Base-by-base conservation (phyloP, 2,888 invertebrate genomes). In the Lepidocyrtoides sp. region DNA sequence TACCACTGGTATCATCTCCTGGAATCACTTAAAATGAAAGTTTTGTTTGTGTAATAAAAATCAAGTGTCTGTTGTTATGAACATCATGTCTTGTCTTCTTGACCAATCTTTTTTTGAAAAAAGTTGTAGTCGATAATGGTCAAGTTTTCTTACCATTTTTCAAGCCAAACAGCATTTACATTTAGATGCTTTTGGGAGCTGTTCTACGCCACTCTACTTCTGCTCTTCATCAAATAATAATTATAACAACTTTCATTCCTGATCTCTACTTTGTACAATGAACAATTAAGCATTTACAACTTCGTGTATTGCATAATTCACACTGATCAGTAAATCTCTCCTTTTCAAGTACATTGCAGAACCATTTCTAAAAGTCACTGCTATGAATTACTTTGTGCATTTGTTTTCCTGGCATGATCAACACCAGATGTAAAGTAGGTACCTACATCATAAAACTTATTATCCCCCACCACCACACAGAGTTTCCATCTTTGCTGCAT, bases 381-480 rank as follows among this genome's bases (percentile, higher is more conserved):
- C 17, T 51, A 51, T 51, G 17, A 51, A 12, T 51, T 51, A 36
- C n/a, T n/a, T n/a, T n/a, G n/a, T n/a, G n/a, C n/a, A n/a, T n/a
- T n/a, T n/a, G n/a, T n/a, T n/a, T 36, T 12, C 0, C 3, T 36
- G 36, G 23, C 41, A 26, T 44, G 69, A 72, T 41, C 17, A 72
- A 72, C 41, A 20, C 41, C 69, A 72, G 69, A 72, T 72, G 41
- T 17, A 72, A n/a, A 10, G 2, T 2, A 72, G 69, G 69, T 41
- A 41, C 41, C 1, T n/a, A n/a, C n/a, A n/a, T n/a, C n/a, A n/a
- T n/a, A n/a, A n/a, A n/a, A n/a, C n/a, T n/a, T n/a, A n/a, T 72
- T 41, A 72, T 72, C 69, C 69, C 69, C n/a, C n/a, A n/a, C n/a
- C n/a, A n/a, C n/a, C 69, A 17, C 69, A 32, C 32, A n/a, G 17